Evolutionary conservation across 1,140 invertebrate species (phyloP), one percentile per base, ranked within the genome.

Genomic region (Drosophila azteca): DNA sequence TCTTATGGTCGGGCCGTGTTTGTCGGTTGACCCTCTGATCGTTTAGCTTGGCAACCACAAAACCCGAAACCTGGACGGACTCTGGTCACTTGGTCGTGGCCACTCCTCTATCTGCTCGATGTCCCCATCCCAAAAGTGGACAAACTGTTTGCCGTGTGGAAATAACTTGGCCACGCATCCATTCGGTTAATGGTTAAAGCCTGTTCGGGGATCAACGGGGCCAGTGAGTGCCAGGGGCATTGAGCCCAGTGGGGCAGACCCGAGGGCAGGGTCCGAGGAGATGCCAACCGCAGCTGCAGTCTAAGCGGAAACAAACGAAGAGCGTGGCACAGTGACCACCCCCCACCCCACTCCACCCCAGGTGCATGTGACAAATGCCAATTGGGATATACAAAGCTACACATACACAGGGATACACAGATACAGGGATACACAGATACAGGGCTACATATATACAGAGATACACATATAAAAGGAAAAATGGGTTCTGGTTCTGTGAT

Each of bases 111-210:
- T n/a, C 51, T 11, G 15, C 31, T 53, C 17, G 17, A 17, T 35
- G 35, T 35, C 29, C 9, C 35, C 35, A 7, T 31, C 7, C 35
- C 35, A 3, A 35, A 35, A 35, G 35, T 11, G 29, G 29, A 29
- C 31, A 62, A 53, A 50, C 52, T 41, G 60, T 49, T 66, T 58
- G 61, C 49, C 72, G 67, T 35, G 31, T 35, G 31, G 3, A 11
- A 59, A 79, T 62, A 55, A 69, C 51, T 74, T 55, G 59, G 44
- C 58, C 77, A 65, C 35, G 31, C 66, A 72, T 77, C 71, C 60
- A 71, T 72, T 75, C 63, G 74, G 74, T 61, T 74, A 70, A 82
- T 74, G 68, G 76, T 46, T 22, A 50, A 68, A 20, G 8, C 45
- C 20, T 24, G 46, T 67, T 13, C 62, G 57, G 17, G 6, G 50